phyloP scores from a whole-genome alignment of 2,888 invertebrate species.

The Halictus quadricinctus region DNA sequence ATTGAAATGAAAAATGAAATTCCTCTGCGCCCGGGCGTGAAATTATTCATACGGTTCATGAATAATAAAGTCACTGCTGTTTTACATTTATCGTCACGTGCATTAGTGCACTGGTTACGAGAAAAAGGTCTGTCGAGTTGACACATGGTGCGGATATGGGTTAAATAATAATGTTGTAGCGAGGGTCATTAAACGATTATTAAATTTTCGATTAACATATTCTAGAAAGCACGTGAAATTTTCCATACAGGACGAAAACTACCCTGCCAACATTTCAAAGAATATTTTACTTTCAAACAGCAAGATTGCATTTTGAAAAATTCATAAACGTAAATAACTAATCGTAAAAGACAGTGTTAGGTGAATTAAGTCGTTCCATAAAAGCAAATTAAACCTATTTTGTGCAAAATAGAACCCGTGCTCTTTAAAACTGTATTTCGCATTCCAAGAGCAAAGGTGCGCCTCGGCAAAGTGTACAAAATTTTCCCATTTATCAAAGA shows the following conservation, averaged over 20 bases:
- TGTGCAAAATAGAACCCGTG: too few relatives aligned
- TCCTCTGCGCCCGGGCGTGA: neutral
- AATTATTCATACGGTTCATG: slow-evolving; percentile 3
- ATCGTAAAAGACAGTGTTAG: too few relatives aligned
- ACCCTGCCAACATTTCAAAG: neutral
- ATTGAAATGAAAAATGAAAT: neutral
- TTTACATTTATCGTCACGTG: neutral
- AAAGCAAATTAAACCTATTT: too few relatives aligned
- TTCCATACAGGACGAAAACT: neutral
- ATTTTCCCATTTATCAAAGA: neutral
- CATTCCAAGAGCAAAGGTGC: neutral
- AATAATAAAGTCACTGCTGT: neutral
- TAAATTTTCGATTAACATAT: neutral
- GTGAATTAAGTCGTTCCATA: too few relatives aligned
- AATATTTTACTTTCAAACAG: neutral
- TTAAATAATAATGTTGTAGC: neutral
- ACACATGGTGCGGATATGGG: neutral
- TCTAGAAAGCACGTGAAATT: neutral
- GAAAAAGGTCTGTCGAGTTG: neutral
- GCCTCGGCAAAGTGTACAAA: neutral
- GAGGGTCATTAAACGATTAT: neutral
- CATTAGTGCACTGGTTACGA: neutral
- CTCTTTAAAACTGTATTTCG: neutral
- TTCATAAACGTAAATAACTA: neutral
- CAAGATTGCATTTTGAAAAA: neutral